These are phyloP conservation scores for Eupithecia insigniata DNA, from an alignment of 2,888 invertebrate genomes.

Conservation along the genomic window DNA sequence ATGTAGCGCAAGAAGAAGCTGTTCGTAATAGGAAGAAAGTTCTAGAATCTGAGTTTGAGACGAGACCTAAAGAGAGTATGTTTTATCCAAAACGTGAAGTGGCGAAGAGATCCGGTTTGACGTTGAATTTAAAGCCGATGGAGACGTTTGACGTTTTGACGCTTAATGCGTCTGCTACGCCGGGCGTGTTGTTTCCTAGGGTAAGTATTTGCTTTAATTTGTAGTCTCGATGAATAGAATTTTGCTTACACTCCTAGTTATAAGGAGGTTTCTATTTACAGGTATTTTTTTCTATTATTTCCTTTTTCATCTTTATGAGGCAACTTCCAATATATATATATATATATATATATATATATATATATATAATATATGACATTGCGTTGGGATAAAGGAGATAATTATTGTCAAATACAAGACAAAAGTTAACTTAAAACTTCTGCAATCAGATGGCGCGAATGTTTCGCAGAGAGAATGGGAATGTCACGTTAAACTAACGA, in stretches of 20 bases:
- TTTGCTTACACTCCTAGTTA: too few species aligned
- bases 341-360: too few species aligned
- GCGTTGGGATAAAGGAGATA: too few species aligned
- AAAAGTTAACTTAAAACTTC: too few species aligned
- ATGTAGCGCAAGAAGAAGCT: constrained; percentile 73
- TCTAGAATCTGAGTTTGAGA: constrained; percentile 57
- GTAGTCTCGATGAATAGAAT: not conserved
- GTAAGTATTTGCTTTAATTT: constrained; percentile 55
- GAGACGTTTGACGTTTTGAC: constrained; percentile 56
- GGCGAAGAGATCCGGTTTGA: constrained; percentile 64
- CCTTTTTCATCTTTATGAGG: not conserved
- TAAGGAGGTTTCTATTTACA: too few species aligned
- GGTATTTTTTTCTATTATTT: not conserved
- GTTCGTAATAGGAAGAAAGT: constrained; percentile 64
- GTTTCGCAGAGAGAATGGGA: too few species aligned
- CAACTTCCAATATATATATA: too few species aligned
- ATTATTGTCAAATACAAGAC: too few species aligned
- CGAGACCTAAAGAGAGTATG: constrained; percentile 35
- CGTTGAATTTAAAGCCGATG: constrained; percentile 75
- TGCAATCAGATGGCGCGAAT: too few species aligned
- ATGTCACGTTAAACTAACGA: too few species aligned
- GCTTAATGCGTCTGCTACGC: constrained; percentile 68
- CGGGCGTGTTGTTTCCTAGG: constrained; percentile 72
- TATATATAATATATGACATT: too few species aligned
- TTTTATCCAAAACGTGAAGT: constrained; percentile 49